A percentile compares a stretch with the other conserved stretches of the same genome.
Evolutionary conservation across 2,113 vertebrate genomes (phyloP).

Genomic region (Coptodon bakossiorum): DNA sequence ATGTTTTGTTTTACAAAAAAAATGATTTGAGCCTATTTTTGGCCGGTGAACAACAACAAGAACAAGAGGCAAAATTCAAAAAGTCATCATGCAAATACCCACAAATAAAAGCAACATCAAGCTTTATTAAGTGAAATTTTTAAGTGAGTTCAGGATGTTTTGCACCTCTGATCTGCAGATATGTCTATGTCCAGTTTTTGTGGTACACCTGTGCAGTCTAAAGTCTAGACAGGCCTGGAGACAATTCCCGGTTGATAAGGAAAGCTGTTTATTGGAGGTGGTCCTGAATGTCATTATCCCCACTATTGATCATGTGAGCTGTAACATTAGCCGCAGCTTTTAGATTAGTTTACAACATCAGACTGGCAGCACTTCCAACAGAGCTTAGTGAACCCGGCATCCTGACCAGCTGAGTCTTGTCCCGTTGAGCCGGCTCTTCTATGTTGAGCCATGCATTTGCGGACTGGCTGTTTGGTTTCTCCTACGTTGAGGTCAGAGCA

Average conservation of each 20-base stretch:
- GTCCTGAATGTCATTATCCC: not conserved
- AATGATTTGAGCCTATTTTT: not conserved
- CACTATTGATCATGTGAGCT: not conserved
- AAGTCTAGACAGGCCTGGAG: not conserved
- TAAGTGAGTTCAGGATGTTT: not conserved
- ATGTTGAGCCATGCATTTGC: not conserved
- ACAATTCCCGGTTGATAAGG: not conserved
- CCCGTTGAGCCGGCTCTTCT: not conserved
- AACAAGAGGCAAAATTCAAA: not conserved
- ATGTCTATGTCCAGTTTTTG: not conserved
- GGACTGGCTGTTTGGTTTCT: not conserved
- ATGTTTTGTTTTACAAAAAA: not conserved
- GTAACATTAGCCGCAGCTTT: not conserved
- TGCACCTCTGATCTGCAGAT: not conserved
- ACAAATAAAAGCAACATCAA: not conserved
- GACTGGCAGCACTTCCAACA: not conserved
- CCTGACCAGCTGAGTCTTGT: not conserved
- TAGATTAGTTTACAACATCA: not conserved
- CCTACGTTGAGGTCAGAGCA: fast-evolving
- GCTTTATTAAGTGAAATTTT: not conserved
- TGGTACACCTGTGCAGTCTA: not conserved
- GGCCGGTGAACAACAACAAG: not conserved
- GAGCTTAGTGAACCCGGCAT: not conserved
- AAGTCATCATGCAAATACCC: not conserved
- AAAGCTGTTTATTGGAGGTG: not conserved